Evolutionary conservation across 2,888 invertebrate species (phyloP), one percentile per base, ranked within the genome.

Genomic region (Leucoma salicis): DNA sequence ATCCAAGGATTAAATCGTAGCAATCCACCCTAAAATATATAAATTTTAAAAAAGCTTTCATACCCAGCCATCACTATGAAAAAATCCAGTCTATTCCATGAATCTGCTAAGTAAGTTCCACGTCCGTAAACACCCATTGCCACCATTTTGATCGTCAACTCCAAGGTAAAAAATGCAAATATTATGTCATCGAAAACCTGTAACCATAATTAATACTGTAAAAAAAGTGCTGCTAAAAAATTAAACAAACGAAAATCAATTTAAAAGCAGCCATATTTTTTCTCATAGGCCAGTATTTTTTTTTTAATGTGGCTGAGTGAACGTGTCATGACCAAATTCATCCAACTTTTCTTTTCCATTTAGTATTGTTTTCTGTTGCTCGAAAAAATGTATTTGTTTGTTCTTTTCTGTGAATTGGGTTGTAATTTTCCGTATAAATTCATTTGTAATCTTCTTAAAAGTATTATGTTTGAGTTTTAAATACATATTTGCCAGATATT

Each of bases 101-200:
- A 97, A 82, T 99, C 99, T 0, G 97, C 98, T 74, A 99, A 92
- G 82, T 99, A 99, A 7, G 98, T 95, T 38, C 96, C 95, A 74
- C 95, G 95, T 14, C 98, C 98, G 68, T 95, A 95, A 53, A 99
- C 94, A 14, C 98, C 98, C 97, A 99, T 98, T 27, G 99, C 99
- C 39, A 97, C 94, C 95, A 99, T 97, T 92, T 99, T 99, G 79
- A 99, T 96, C 57, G 95, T 93, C 99, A 99, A 97, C 91, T 99
- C 99, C 76, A 98, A 83, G 35, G 98, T 94, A 91, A 99, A 99
- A 91, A 99, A 99, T 58, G 95, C 97, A 89, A 99, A 99, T 84
- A 99, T 99, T 75, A 98, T 95, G 86, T 99, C 98, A 86, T 99
- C 99, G 83, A 99, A 97, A 78, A 96, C 94, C 95, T 97, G 92